Conservation (phyloP, 2,113 vertebrate genomes). For the Platysteira castanea region DNA sequence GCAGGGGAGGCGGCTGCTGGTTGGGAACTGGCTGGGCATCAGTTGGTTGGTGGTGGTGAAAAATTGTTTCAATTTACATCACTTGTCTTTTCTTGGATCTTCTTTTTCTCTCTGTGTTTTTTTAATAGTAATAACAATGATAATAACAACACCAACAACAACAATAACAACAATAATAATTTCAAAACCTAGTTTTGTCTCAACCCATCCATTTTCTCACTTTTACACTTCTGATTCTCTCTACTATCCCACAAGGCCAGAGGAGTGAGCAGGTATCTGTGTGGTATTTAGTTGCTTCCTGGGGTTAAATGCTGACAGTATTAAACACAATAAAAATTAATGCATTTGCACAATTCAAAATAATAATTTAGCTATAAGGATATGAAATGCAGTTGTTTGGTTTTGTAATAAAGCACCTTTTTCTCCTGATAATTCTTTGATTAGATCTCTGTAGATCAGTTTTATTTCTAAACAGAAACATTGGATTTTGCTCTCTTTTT, state of each 20-base stretch:
- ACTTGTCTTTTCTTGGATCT: background rate
- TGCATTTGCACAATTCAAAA: background rate
- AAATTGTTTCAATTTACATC: background rate
- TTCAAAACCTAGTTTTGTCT: background rate
- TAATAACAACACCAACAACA: background rate
- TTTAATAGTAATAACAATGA: no score
- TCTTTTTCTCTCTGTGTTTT: background rate
- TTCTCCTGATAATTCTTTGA: background rate
- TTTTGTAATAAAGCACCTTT: background rate
- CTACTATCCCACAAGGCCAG: background rate
- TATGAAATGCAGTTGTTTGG: background rate
- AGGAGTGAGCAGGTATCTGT: background rate
- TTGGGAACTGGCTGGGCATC: background rate
- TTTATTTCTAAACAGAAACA: background rate
- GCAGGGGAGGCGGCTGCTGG: fast-evolving
- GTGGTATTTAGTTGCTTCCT: background rate
- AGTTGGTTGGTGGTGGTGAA: fast-evolving
- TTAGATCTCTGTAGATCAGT: background rate
- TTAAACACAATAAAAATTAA: background rate
- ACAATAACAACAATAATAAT: background rate
- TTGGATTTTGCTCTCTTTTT: background rate
- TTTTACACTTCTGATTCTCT: background rate
- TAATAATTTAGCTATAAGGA: background rate
- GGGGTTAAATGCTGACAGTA: background rate
- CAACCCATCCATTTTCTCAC: background rate